phyloP scores from a whole-genome alignment of 2,113 vertebrate genomes.

The Microtus montanus region DNA sequence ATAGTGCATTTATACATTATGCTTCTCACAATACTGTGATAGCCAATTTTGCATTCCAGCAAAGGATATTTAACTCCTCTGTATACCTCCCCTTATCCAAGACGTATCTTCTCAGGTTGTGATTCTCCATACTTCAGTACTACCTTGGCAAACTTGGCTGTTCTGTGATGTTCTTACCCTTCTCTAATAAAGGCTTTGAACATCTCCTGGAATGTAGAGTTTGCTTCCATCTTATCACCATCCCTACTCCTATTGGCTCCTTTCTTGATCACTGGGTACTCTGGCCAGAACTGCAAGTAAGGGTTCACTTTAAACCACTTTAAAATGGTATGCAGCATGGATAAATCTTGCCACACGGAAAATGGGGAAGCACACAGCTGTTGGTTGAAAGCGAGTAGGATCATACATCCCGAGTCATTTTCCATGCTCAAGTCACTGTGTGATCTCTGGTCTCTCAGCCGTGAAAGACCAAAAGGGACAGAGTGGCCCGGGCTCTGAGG shows the following conservation, averaged over 20 bases:
- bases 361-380: background rate
- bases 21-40: background rate
- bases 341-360: background rate
- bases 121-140: background rate
- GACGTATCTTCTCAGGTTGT: background rate
- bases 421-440: background rate
- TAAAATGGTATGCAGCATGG: background rate
- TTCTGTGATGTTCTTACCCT: background rate
- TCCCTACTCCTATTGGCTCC: no score
- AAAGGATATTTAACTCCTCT: background rate
- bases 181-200: background rate
- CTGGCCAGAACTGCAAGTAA: background rate
- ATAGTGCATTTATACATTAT: background rate
- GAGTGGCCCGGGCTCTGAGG: background rate
- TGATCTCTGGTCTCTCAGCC: background rate
- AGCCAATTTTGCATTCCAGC: background rate
- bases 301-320: background rate
- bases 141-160: background rate
- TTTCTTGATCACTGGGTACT: background rate
- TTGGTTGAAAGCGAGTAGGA: background rate
- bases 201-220: background rate
- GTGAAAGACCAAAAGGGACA: background rate
- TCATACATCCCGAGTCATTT: background rate
- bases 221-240: background rate
- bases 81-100: background rate